Evolutionary conservation across 2,797 vertebrate species (phyloP).

Genomic region (Arctocebus calabarensis): DNA sequence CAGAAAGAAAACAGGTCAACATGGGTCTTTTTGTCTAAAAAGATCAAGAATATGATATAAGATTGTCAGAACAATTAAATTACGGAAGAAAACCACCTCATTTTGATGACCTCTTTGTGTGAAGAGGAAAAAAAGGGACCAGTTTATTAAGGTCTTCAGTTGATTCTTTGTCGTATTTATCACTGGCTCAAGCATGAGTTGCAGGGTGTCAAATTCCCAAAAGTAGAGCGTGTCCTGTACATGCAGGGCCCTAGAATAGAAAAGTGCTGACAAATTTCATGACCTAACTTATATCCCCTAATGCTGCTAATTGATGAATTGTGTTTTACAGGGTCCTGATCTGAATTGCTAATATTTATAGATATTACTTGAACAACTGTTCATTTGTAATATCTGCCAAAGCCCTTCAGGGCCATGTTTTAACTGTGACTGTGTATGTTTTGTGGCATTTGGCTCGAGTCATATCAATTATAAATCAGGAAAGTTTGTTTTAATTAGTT

Average conservation of each 20-base stretch:
- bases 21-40: neutral
- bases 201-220: neutral
- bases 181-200: neutral
- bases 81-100: neutral
- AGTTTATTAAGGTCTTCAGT: neutral
- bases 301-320: constrained; percentile 32
- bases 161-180: constrained; percentile 8
- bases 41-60: neutral
- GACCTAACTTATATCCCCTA: neutral
- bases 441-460: constrained; percentile 43
- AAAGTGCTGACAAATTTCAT: neutral
- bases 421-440: neutral
- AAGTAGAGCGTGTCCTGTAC: neutral
- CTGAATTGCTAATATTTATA: constrained; percentile 35
- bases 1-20: neutral
- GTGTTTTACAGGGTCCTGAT: neutral
- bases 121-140: neutral
- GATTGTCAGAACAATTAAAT: neutral
- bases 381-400: neutral
- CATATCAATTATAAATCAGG: constrained; percentile 33
- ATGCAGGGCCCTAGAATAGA: neutral
- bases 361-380: constrained; percentile 23
- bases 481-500: constrained; percentile 22
- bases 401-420: neutral
- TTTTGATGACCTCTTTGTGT: constrained; percentile 2